These are phyloP conservation scores for Tetramorium alpestre DNA, from an alignment of 1,140 invertebrate genomes.

Conservation along the genomic window DNA sequence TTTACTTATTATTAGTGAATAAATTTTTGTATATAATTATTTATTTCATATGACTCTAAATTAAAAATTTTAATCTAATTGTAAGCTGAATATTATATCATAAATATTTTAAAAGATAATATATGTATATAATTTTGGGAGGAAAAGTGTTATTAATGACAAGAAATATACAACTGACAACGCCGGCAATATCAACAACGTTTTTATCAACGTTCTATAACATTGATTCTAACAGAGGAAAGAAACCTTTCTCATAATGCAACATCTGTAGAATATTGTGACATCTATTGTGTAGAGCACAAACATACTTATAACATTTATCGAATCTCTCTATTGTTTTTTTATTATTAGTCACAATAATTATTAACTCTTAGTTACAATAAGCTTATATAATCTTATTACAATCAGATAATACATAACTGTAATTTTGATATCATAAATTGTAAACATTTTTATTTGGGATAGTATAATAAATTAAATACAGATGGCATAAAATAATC, in stretches of 20 bases:
- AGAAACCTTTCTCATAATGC: slow-evolving; percentile 4
- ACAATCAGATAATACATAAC: not conserved
- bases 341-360: not conserved
- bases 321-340: not conserved
- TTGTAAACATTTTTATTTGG: not conserved
- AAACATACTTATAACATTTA: not conserved
- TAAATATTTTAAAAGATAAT: slow-evolving; percentile 8
- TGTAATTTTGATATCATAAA: not conserved
- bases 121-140: not conserved
- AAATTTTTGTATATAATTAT: not conserved
- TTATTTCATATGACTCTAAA: not conserved
- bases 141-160: not conserved
- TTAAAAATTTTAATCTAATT: not conserved
- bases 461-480: not conserved
- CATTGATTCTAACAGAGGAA: not conserved
- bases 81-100: not conserved
- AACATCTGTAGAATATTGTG: not conserved
- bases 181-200: not conserved
- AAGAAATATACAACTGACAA: not conserved
- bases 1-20: not conserved
- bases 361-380: not conserved
- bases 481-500: not conserved
- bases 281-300: not conserved
- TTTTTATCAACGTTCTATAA: slow-evolving; percentile 35
- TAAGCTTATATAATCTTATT: not conserved